Percentiles rank a stretch among this genome's conserved stretches.
phyloP scores from a whole-genome alignment of 2,888 invertebrate species.

The Carterocephalus palaemon region DNA sequence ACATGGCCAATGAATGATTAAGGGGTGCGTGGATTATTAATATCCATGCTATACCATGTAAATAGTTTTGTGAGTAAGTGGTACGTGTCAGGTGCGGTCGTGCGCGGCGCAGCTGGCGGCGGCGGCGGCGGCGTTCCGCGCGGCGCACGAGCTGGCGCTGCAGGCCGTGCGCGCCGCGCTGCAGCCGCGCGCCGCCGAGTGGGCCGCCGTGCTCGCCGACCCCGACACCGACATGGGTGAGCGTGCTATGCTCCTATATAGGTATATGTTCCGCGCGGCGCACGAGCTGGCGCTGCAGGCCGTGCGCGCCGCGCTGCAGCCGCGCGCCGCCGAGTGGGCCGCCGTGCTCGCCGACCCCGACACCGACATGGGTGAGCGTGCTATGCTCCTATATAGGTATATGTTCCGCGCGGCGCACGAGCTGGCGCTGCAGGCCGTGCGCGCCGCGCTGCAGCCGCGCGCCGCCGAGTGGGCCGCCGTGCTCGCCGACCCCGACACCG shows the following conservation, averaged over 20 bases:
- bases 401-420: no score
- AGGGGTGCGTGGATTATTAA: no score
- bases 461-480: constrained; percentile 51
- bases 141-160: constrained; percentile 49
- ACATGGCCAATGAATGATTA: no score
- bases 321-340: constrained; percentile 51
- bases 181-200: constrained; percentile 43
- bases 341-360: constrained; percentile 44
- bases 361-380: constrained; percentile 39
- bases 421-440: constrained; percentile 43
- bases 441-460: constrained; percentile 48
- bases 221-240: constrained; percentile 42
- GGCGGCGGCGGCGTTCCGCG: constrained; percentile 58
- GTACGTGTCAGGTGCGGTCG: constrained; percentile 48
- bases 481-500: constrained; percentile 43
- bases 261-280: no score
- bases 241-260: no score
- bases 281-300: constrained; percentile 46
- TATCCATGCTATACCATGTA: no score
- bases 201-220: constrained; percentile 51
- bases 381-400: no score
- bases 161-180: constrained; percentile 49
- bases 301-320: constrained; percentile 48
- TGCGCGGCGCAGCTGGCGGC: constrained; percentile 56
- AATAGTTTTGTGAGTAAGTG: no score